phyloP scores from a whole-genome alignment of 2,888 invertebrate species.

The Leptodirus hochenwartii region DNA sequence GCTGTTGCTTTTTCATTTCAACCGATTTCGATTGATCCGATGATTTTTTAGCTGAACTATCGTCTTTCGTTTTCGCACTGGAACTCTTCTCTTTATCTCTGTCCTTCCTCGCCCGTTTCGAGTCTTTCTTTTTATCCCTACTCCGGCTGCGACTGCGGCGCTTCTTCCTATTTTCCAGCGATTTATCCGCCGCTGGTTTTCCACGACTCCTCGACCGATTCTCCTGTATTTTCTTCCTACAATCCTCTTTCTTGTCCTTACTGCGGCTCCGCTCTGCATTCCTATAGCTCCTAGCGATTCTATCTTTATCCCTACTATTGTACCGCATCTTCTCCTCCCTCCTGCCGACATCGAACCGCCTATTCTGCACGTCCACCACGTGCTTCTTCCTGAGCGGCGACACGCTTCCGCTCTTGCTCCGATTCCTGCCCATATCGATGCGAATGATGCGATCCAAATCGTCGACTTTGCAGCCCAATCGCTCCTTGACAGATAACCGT shows the following conservation, averaged over 20 bases:
- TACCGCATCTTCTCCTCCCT: too few species aligned
- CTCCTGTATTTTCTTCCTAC: slow-evolving; percentile 6
- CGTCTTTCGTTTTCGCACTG: too few species aligned
- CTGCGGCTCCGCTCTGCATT: slow-evolving; percentile 9
- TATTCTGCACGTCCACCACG: background rate
- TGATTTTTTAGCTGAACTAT: too few species aligned
- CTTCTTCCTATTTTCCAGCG: slow-evolving; percentile 17
- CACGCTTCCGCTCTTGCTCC: slow-evolving; percentile 14
- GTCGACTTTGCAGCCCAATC: slow-evolving; percentile 60
- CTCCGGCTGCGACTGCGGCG: too few species aligned
- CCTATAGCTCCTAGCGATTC: too few species aligned
- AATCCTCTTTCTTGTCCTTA: slow-evolving; percentile 9
- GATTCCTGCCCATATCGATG: slow-evolving; percentile 33
- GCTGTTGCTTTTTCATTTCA: background rate
- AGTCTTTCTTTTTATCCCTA: slow-evolving; percentile 21
- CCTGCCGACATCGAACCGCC: slow-evolving; percentile 2
- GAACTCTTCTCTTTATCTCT: slow-evolving; percentile 10
- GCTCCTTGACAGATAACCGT: slow-evolving; percentile 57
- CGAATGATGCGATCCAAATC: slow-evolving; percentile 30
- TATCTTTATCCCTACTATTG: slow-evolving; percentile 7
- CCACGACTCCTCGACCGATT: slow-evolving; percentile 2
- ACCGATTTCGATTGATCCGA: too few species aligned
- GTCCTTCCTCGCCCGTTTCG: slow-evolving; percentile 10
- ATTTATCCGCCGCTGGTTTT: slow-evolving; percentile 7
- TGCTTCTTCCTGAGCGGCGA: background rate